Evolutionary conservation across 2,797 vertebrate genomes (phyloP), one percentile per base, ranked within the genome.

Genomic region (Sarcophilus harrisii): DNA sequence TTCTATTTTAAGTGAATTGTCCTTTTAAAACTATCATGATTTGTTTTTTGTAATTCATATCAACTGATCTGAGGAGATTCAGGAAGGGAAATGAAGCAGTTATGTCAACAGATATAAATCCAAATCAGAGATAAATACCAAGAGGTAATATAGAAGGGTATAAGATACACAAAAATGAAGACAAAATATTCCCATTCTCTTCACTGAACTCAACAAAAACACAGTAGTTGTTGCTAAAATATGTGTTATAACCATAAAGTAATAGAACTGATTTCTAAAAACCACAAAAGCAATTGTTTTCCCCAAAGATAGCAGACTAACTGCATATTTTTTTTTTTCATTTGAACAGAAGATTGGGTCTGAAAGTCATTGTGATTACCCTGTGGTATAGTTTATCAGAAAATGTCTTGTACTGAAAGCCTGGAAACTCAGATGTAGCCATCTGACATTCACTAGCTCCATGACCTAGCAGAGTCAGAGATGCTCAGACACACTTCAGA

Each of bases 231-330:
- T 91, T 92, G 90, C 66, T 94, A 52, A 94, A 96, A 90, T 90
- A 73, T 10, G 52, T 57, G 90, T 1, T 92, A 57, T 58, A 55
- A 29, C 45, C 94, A 38, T 92, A 81, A 90, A 90, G 60, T 55
- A 92, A 91, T 30, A 55, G 18, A 90, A 66, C 87, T 96, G 52
- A 97, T 96, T 97, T 96, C 66, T 29, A 4, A 91, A 94, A 95
- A 52, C 62, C 45, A 92, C 91, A 60, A 6, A 81, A 93, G 87
- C 95, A 95, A 96, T 87, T 87, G 73, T 49, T 49, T 87, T 87
- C 24, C 24, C 21, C 73, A 27, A 49, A 87, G 38, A 87, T 10
- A 87, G 38, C 73, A 87, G 73, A 87, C 8, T 27, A 38, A 38
- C 38, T 87, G 73, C 38, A 27, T 27, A 87, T 87, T 87, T 87